Evolutionary conservation across 2,888 invertebrate genomes (phyloP), one percentile per base, ranked within the genome.

Genomic region (Heliconius cydno): DNA sequence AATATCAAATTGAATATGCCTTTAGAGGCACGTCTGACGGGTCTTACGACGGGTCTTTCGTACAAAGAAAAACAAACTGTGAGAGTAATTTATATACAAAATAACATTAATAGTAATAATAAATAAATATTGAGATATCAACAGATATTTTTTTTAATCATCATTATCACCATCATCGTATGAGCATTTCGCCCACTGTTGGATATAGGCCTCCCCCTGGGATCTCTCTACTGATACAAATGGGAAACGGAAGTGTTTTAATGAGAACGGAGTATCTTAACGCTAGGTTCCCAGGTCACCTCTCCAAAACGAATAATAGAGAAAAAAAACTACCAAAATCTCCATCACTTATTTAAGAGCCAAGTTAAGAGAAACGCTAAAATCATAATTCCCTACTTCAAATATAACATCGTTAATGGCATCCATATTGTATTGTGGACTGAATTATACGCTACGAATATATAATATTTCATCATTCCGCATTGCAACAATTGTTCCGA

Each of bases 381-480:
- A 34, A 65, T 22, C 19, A 28, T 46, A 66, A n/a, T 38, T 57
- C 34, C 6, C 9, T 73, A 6, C 13, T 28, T 41, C 25, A 73
- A 60, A 60, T 73, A 63, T 41, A n/a, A 74, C 38, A 67, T 71
- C 77, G 71, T 67, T 77, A 80, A 80, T 74, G 68, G 77, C 68
- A 68, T 77, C 74, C 68, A 75, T 77, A 77, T 74, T 72, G 74
- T 72, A 57, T 74, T 72, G 74, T 76, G 57, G 34, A 80, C 66
- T 67, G 78, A 60, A 80, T 74, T 74, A 80, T 66, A 70, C 77
- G 60, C 73, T 63, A 70, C 41, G 74, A 73, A 77, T 74, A 77
- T 68, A 80, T 80, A 76, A 79, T 76, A 52, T 76, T 72, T 68
- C 57, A 28, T 79, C 60, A 76, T 66, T 76, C 57, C 46, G 66